phyloP scores from a whole-genome alignment of 2,888 invertebrate genomes.

The Ichneumon xanthorius region DNA sequence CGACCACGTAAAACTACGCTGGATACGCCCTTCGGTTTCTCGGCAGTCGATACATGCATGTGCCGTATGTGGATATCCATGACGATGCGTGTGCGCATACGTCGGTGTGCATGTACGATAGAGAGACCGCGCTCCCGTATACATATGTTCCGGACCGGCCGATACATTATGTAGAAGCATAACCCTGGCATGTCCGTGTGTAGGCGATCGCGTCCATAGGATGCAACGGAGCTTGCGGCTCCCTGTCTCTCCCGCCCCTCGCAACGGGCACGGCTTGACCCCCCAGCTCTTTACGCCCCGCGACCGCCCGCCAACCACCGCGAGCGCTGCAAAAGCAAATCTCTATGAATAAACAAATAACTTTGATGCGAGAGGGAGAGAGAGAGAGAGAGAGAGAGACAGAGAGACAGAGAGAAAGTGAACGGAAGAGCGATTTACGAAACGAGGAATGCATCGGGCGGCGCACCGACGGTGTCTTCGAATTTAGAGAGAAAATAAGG shows the following conservation, averaged over 20 bases:
- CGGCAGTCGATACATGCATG: background rate
- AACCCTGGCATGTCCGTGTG: constrained; percentile 35
- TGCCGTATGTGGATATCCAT: background rate
- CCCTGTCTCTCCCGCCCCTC: constrained; percentile 10
- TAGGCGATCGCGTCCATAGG: constrained; percentile 23
- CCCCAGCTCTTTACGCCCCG: background rate
- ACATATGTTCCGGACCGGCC: constrained; percentile 27
- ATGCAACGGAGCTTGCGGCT: constrained; percentile 38
- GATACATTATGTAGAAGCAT: constrained; percentile 52
- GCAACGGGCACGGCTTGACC: background rate
- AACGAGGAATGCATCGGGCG: constrained; percentile 1
- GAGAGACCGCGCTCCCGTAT: background rate
- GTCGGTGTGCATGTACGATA: constrained; percentile 15
- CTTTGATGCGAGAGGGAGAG: background rate
- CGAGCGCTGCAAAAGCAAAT: constrained; percentile 4
- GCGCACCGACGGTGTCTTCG: background rate
- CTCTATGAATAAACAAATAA: constrained; percentile 41
- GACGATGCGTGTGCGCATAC: background rate
- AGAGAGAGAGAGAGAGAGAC: too few species aligned
- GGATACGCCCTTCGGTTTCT: too few species aligned
- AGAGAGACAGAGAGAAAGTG: too few species aligned
- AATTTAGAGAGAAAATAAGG: background rate
- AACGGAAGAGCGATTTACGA: background rate
- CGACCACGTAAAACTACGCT: too few species aligned
- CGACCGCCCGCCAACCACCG: too few species aligned